Evolutionary conservation across 2,113 vertebrate species (phyloP).

Genomic region (Progne subis): DNA sequence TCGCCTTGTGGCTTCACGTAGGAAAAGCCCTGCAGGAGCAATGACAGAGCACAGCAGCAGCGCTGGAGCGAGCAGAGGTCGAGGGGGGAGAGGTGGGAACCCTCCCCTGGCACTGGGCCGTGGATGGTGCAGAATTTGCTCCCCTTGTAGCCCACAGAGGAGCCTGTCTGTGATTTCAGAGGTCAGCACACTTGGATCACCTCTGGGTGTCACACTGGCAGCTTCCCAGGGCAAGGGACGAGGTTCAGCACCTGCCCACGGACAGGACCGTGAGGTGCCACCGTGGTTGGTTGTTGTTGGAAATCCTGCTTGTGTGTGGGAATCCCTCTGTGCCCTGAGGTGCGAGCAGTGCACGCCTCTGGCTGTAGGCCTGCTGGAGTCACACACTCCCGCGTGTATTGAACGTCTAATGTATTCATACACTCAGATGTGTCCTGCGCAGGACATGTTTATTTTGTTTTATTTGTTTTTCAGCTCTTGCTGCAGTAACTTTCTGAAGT

Average conservation of each 20-base stretch:
- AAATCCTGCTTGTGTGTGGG: background rate
- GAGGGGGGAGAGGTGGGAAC: background rate
- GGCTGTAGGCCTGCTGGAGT: background rate
- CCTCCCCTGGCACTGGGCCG: accelerated
- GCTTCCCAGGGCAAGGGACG: background rate
- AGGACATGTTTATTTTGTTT: background rate
- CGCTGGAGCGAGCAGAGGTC: background rate
- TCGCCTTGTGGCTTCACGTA: background rate
- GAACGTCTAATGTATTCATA: background rate
- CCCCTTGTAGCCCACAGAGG: background rate
- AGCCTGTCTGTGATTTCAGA: accelerated
- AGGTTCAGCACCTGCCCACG: background rate
- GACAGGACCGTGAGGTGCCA: background rate
- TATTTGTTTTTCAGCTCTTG: background rate
- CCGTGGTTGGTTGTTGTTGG: background rate
- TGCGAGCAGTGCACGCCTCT: background rate
- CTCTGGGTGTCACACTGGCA: background rate
- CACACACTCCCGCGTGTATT: background rate
- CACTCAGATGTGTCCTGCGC: background rate
- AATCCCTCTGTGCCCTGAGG: background rate
- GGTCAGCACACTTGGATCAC: accelerated
- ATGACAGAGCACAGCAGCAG: background rate
- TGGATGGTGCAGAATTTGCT: background rate
- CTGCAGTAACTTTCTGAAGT: background rate
- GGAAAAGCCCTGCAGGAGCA: background rate